These are phyloP conservation scores for Stenurella melanura DNA, from an alignment of 2,888 invertebrate genomes.

Conservation along the genomic window DNA sequence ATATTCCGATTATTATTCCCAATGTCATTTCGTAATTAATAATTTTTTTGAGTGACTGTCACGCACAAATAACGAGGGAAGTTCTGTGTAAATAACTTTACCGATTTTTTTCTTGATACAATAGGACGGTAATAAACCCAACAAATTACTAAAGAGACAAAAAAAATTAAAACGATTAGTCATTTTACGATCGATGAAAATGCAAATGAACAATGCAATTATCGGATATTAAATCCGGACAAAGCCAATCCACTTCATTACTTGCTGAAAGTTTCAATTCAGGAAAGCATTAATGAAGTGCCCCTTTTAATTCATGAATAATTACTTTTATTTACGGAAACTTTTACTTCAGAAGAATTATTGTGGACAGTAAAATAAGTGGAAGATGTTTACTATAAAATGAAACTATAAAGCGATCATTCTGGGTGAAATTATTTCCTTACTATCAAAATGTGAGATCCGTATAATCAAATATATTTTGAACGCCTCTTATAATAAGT, in stretches of 20 bases:
- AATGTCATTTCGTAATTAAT: too few species aligned
- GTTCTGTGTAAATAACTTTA: too few species aligned
- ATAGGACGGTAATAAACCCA: neutral
- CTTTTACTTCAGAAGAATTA: neutral
- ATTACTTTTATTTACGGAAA: conserved; percentile 22
- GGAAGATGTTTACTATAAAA: too few species aligned
- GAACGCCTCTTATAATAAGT: too few species aligned
- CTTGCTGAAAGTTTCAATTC: conserved; percentile 33
- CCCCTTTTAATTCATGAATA: conserved; percentile 37
- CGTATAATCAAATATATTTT: too few species aligned
- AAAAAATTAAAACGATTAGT: conserved; percentile 25
- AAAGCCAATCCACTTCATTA: conserved; percentile 8
- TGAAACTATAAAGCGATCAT: too few species aligned
- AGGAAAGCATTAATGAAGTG: conserved; percentile 34
- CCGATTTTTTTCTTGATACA: too few species aligned
- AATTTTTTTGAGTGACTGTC: too few species aligned
- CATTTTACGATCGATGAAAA: conserved; percentile 52
- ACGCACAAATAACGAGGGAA: too few species aligned
- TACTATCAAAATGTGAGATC: too few species aligned
- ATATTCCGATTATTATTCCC: too few species aligned
- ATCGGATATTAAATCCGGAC: conserved; percentile 55
- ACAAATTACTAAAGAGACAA: neutral
- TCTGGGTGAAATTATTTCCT: too few species aligned
- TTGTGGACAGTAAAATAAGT: neutral
- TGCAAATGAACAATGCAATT: conserved; percentile 62